These are phyloP conservation scores for Vesta saturnalis DNA, from an alignment of 2,888 invertebrate species.

Conservation along the genomic window DNA sequence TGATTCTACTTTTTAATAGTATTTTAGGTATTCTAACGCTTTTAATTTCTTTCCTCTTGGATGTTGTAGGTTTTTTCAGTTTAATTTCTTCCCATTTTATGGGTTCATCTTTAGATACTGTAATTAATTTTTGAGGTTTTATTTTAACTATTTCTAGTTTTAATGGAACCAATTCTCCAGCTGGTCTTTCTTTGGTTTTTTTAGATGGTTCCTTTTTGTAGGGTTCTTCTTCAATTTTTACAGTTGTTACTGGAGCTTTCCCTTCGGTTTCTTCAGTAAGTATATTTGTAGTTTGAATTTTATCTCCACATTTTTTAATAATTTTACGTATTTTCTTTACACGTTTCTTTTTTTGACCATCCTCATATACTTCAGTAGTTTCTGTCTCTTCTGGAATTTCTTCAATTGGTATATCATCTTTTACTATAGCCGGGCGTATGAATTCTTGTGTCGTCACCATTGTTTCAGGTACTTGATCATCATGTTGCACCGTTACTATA, in stretches of 20 bases:
- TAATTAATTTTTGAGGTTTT: slow-evolving; percentile 53
- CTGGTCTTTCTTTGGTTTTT: background rate
- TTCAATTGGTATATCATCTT: slow-evolving; percentile 47
- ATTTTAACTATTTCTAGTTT: background rate
- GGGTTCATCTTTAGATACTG: slow-evolving; percentile 64
- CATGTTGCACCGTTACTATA: slow-evolving; percentile 61
- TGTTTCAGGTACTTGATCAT: slow-evolving; percentile 58
- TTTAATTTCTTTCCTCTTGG: slow-evolving; percentile 55
- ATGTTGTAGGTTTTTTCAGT: slow-evolving; percentile 58
- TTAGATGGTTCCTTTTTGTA: background rate
- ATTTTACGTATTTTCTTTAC: slow-evolving; percentile 49
- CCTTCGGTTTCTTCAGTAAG: slow-evolving; percentile 58
- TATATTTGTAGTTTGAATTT: slow-evolving; percentile 59
- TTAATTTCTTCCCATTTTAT: slow-evolving; percentile 71
- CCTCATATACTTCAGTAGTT: slow-evolving; percentile 45
- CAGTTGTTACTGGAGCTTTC: slow-evolving; percentile 38
- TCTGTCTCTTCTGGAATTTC: slow-evolving; percentile 44
- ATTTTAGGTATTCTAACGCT: slow-evolving; percentile 46
- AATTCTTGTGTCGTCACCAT: slow-evolving; percentile 28
- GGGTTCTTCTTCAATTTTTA: slow-evolving; percentile 25
- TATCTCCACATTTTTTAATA: slow-evolving; percentile 49
- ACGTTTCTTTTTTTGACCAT: slow-evolving; percentile 43
- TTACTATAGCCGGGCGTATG: background rate
- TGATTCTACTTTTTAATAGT: slow-evolving; percentile 62
- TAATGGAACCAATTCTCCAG: background rate